phyloP scores from a whole-genome alignment of 2,797 vertebrate species.

The Hirundo rustica region DNA sequence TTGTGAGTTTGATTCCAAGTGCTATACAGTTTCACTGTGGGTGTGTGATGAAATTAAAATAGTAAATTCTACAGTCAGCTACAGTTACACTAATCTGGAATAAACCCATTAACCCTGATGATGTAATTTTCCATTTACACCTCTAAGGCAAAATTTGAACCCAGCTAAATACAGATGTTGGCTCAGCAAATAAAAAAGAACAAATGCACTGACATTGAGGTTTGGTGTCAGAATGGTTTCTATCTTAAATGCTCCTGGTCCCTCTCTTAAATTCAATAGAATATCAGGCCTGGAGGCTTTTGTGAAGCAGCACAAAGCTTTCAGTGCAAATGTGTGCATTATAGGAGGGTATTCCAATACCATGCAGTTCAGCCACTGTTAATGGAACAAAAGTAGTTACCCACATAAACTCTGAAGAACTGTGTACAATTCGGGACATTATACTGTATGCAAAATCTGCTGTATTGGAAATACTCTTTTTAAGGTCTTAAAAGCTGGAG shows the following conservation, averaged over 20 bases:
- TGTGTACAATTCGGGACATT: background rate
- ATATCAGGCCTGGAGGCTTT: background rate
- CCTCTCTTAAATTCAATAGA: background rate
- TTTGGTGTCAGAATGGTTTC: background rate
- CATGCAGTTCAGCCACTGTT: background rate
- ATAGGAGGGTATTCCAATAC: background rate
- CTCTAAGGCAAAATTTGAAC: constrained; percentile 51
- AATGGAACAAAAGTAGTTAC: background rate
- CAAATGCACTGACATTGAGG: background rate
- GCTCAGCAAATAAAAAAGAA: constrained; percentile 24
- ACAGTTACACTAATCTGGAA: constrained; percentile 34
- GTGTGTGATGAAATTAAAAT: constrained; percentile 19
- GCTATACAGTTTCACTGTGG: background rate
- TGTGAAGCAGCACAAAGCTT: background rate
- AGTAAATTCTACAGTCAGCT: constrained; percentile 19
- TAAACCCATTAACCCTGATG: constrained; percentile 23
- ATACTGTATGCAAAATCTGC: background rate
- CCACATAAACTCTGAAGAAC: background rate
- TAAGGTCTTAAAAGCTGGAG: background rate
- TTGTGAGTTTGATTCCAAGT: background rate
- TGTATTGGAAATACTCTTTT: background rate
- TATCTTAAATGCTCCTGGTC: background rate
- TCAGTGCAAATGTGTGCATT: background rate
- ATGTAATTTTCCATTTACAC: constrained; percentile 47
- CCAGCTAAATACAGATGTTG: constrained; percentile 25